Conservation (phyloP, 2,113 vertebrate genomes). For the Orcinus orca region DNA sequence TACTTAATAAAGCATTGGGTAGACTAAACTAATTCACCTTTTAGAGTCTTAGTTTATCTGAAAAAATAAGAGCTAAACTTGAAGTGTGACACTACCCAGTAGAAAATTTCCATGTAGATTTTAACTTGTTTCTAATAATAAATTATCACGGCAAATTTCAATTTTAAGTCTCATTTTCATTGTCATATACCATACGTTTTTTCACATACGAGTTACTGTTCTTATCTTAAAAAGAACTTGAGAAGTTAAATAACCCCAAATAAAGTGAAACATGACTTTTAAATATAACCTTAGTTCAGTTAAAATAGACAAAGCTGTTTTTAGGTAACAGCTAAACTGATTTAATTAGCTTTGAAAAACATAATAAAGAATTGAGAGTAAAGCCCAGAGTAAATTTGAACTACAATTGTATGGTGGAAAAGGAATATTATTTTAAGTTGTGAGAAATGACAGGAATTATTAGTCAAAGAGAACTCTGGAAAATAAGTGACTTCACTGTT, state of each 20-base stretch:
- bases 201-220: background rate
- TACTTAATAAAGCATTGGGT: background rate
- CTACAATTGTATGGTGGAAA: background rate
- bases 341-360: background rate
- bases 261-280: background rate
- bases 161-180: slow-evolving; percentile 10
- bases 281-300: slow-evolving; percentile 23
- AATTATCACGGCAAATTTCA: background rate
- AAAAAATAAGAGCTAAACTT: background rate
- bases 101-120: background rate
- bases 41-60: background rate
- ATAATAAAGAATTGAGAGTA: background rate
- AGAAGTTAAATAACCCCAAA: slow-evolving; percentile 12
- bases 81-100: background rate
- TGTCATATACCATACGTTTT: background rate
- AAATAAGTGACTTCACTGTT: background rate
- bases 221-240: background rate
- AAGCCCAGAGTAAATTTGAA: background rate
- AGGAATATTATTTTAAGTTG: background rate
- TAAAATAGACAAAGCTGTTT: slow-evolving; percentile 25
- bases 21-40: background rate
- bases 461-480: background rate
- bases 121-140: slow-evolving; percentile 18
- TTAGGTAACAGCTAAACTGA: slow-evolving; percentile 8
- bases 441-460: background rate